Evolutionary conservation across 2,113 vertebrate species (phyloP), one percentile per base, ranked within the genome.

Genomic region (Onychostoma macrolepis): DNA sequence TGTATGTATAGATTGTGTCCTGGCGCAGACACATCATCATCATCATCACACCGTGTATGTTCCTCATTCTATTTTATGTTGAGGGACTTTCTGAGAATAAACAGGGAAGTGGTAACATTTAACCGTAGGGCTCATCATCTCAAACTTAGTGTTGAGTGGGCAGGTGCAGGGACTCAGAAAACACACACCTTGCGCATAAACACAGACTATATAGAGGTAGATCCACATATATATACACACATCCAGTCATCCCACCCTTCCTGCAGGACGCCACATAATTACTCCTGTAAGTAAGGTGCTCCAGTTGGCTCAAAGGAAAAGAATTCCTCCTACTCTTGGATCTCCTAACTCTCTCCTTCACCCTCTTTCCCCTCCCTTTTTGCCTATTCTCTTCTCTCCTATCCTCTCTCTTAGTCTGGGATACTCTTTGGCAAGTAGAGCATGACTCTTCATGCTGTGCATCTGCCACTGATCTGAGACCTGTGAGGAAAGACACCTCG

Each of bases 171-270:
- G 36, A 11, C 10, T 41, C 50, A 75, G 75, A 78, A 43, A 88
- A 83, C 71, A 90, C 58, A 45, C 50, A 56, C 82, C 50, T 85
- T 83, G 56, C 58, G 69, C 5, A 9, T 36, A 80, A 84, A 86
- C 76, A 88, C 43, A 87, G 21, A 71, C 83, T 76, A 78, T n/a
- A 79, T 67, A 19, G 41, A 21, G 7, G 24, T 33, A 63, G 13
- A 67, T 45, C n/a, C 83, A 75, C 78, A 56, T 53, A 80, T 36
- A 79, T 77, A 80, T 88, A 69, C n/a, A 87, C 88, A 36, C 77
- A 85, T 85, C 88, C 91, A 91, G 89, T 91, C 92, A 92, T 83
- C 50, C 86, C 61, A 83, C 74, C 86, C 87, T 85, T 82, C 76
- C 78, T 78, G 67, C 28, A 41, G 87, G 67, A 86, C 77, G 88